Base-by-base conservation (phyloP, 2,113 vertebrate genomes). In the Ranitomeya variabilis region DNA sequence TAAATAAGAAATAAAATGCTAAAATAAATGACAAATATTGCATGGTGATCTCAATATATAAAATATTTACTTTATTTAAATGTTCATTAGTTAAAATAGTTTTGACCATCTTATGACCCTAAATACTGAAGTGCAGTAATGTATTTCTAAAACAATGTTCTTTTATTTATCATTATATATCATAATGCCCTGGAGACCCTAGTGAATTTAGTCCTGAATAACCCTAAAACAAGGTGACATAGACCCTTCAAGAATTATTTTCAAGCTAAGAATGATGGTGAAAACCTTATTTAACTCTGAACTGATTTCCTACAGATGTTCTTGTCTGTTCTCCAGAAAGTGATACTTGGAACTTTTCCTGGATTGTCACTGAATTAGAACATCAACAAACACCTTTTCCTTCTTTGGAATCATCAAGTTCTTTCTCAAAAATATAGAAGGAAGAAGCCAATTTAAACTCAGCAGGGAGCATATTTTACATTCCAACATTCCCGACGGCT, bases 341-440 rank as follows among this genome's bases (percentile, higher is more conserved):
- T 85, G 82, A 85, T 85, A 89, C 31, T 89, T 89, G 81, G 87
- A 89, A 89, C 69, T 7, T 69, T 89, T 89, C 87, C 82, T 89
- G 87, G 73, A 89, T 89, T 89, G 87, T 89, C 87, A 89, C 87
- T 89, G 87, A 89, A 89, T 89, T 78, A 89, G 87, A 89, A 89
- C 87, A 89, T 89, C 82, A 89, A 89, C 81, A 89, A 89, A 89
- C 87, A 89, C 87, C 87, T 89, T 89, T 85, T 85, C 73, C 81
- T 66, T 69, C 81, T 89, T 85, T 89, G 87, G 81, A 89, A 67
- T 74, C 73, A 67, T 79, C 60, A 79, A 85, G 69, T 88, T 83
- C 87, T 83, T 88, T 88, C n/a, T 76, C 19, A 83, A 83, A 77
- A 83, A 88, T 77, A 26, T 67, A 78, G 23, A 69, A 69, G 87